Evolutionary conservation across 2,797 vertebrate genomes (phyloP), one percentile per base, ranked within the genome.

Genomic region (Malurus leucopterus): DNA sequence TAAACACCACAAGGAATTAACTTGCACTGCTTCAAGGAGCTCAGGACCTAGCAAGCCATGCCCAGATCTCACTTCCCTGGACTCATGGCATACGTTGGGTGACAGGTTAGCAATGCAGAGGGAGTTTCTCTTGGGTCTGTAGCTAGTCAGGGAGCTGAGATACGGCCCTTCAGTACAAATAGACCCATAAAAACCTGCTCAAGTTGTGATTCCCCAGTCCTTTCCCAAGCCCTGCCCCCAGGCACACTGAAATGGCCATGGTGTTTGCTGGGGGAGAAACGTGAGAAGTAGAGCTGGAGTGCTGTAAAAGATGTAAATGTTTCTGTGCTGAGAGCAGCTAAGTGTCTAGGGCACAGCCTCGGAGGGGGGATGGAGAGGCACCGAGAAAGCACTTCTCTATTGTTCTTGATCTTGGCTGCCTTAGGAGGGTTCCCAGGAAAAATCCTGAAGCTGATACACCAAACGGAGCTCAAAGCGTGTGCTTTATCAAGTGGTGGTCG

Each of bases 291-390:
- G 84, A 70, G 75, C 92, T 83, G 49, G 90, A 77, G 92, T 89
- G 96, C 95, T 97, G 97, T 98, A 98, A 98, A 98, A 98, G 97
- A 98, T 99, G 98, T 97, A 98, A 99, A 99, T 98, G 95, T 73
- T 78, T 88, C 82, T 67, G 95, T 91, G 86, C 92, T 94, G 95
- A 95, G 95, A 89, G 54, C 61, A 98, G 98, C 98, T 96, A 96
- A 97, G 92, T 92, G 98, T 98, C 98, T 98, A 96, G 96, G 98
- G 95, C 98, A 97, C 96, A 96, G 86, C 50, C 41, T 89, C 12
- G 13, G 91, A 62, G 77, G 93, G 93, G 69, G 92, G 92, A 76
- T 82, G 93, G 88, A 86, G 81, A 93, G 91, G 91, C 92, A 76
- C 75, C 8, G 49, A 76, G 80, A 91, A 94, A 16, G 68, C 92